Base-by-base conservation (phyloP, 2,888 invertebrate genomes). In the Pyrochroa serraticornis region DNA sequence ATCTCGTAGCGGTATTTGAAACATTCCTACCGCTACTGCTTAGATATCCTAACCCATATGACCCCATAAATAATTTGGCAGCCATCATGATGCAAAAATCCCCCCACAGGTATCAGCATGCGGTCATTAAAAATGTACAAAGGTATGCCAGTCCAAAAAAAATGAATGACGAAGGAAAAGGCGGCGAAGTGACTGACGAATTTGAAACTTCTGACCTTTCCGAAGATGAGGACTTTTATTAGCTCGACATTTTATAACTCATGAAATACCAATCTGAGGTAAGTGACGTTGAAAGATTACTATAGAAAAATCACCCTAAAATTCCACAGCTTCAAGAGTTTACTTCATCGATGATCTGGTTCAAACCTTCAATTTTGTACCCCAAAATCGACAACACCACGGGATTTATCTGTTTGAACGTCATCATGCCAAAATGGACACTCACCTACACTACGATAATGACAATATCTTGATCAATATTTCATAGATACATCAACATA, bases 401-500 rank as follows among this genome's bases (percentile, higher is more conserved):
- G 1, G 58, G 58, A 10, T 44, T 48, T 7, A 44, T 58, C 10
- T 58, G 58, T 48, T 10, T 53, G 7, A 48, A 58, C 32, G 58
- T 53, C n/a, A 37, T 58, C 12, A 58, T 53, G 14, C 52, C 52
- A 38, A 53, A 53, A 14, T 58, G 58, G 58, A 43, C 58, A 9
- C 37, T 47, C 7, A 37, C 52, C 7, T 52, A 58, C 39, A 52
- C 47, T 13, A 14, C 38, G 14, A 38, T 58, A 13, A 44, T 58
- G 34, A 52, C 43, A 3, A 43, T 42, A n/a, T 58, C 52, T 12
- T 34, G 52, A 33, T 52, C 53, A 9, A 47, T 48, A 14, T 22
- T 58, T 7, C 30, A 51, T 9, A 51, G 32, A 9, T 7, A 58
- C 13, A 52, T 52, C 7, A 53, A 58, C 13, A 47, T 52, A 9